Base-by-base conservation (phyloP, 2,113 vertebrate genomes). In the Lasiurus cinereus region DNA sequence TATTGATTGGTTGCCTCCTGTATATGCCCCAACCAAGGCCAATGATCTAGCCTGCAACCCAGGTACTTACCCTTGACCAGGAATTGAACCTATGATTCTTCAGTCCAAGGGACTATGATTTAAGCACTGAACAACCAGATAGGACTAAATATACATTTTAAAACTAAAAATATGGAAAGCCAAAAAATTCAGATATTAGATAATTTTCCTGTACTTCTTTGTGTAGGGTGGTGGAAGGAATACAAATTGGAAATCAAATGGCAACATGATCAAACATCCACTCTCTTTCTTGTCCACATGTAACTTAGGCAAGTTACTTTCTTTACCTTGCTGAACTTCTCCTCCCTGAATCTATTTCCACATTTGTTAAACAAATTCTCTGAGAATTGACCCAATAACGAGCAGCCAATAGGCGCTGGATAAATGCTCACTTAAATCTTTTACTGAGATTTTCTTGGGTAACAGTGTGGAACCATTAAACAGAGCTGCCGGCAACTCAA, bases 111-210 rank as follows among this genome's bases (percentile, higher is more conserved):
- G 59, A 22, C 1, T 22, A 62, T 62, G 56, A 10, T 62, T 62
- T 62, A 62, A 62, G 9, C 22, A 62, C 56, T 62, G 59, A 62
- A 3, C 59, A 62, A 59, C 22, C 59, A 27, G 24, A 22, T 62
- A 62, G 59, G 24, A 9, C 10, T 91, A 82, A 90, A 70, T 48
- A n/a, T 33, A 8, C 39, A 69, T 77, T 27, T 33, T 70, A 33
- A 73, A 94, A 73, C 14, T 54, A 59, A 82, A 92, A 83, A 69
- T 59, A 31, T 43, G 46, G 6, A 88, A 24, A 70, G 14, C 31
- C 64, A 95, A 80, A 83, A 87, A 88, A 77, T 85, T 48, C 39
- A n/a, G 13, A 67, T 70, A 39, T 74, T 74, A 33, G 43, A 52
- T 70, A 11, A 62, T 52, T 91, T 67, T 31, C 8, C 39, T 87